A percentile compares a stretch with the other conserved stretches of the same genome.
Evolutionary conservation across 2,113 vertebrate species (phyloP).

Genomic region (Scatophagus argus): DNA sequence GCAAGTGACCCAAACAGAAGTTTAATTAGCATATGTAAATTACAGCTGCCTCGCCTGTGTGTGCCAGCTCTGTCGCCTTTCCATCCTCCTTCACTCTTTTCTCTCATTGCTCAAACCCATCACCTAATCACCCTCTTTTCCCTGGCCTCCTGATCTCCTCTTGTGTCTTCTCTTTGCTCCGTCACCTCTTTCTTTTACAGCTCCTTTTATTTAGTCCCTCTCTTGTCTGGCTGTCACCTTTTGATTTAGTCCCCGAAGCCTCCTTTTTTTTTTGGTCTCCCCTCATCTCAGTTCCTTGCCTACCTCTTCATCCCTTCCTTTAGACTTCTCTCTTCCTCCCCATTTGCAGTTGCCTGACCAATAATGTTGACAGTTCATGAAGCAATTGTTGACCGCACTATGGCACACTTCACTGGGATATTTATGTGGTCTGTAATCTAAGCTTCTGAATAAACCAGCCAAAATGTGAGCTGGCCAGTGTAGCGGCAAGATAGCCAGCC

Average conservation of each 20-base stretch:
- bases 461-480: constrained; percentile 28
- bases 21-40: constrained; percentile 80
- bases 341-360: constrained; percentile 24
- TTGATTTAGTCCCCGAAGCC: constrained; percentile 47
- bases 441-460: constrained; percentile 54
- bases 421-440: constrained; percentile 56
- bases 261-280: neutral
- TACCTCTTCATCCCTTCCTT: constrained; percentile 16
- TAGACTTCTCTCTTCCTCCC: neutral
- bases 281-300: constrained; percentile 8
- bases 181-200: constrained; percentile 11
- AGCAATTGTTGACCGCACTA: constrained; percentile 64
- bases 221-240: constrained; percentile 57
- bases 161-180: constrained; percentile 22
- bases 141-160: constrained; percentile 7
- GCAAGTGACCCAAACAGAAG: constrained; percentile 71
- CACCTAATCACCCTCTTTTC: constrained; percentile 39
- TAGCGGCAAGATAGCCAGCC: constrained; percentile 3
- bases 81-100: constrained; percentile 19
- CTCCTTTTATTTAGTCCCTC: constrained; percentile 42
- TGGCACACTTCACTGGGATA: constrained; percentile 56
- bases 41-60: constrained; percentile 37
- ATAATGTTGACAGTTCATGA: constrained; percentile 40
- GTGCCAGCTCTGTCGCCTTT: constrained; percentile 29
- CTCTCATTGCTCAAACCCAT: constrained; percentile 43